Conservation (phyloP, 2,113 vertebrate genomes). For the Daubentonia madagascariensis region DNA sequence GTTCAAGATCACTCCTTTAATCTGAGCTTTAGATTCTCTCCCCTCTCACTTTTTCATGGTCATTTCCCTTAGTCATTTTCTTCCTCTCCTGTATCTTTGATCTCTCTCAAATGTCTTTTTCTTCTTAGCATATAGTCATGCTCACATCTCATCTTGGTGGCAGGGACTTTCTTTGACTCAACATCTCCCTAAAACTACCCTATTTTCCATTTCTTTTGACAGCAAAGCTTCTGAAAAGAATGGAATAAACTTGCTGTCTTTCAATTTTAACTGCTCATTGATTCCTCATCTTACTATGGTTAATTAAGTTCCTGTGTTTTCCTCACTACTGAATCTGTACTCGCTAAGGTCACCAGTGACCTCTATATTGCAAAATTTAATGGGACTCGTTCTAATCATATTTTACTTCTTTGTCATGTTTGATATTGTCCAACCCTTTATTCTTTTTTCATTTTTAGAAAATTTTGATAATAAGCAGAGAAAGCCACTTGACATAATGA, state of each 20-base stretch:
- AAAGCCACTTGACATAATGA: not conserved
- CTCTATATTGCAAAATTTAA: not conserved
- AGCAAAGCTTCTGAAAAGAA: conserved; percentile 22
- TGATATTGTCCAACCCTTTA: not conserved
- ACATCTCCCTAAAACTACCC: not conserved
- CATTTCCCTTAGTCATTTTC: not conserved
- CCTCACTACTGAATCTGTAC: not conserved
- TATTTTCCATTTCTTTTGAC: not conserved
- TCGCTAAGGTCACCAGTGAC: not conserved
- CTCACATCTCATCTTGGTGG: not conserved
- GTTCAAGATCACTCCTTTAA: not conserved
- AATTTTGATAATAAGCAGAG: not conserved
- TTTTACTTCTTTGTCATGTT: not conserved
- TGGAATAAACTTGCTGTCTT: not conserved
- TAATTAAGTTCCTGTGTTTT: not conserved
- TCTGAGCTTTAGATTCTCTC: not conserved
- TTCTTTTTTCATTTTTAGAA: conserved; percentile 14
- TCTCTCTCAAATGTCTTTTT: conserved; percentile 12
- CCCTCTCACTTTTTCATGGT: not conserved
- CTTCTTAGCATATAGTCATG: not conserved
- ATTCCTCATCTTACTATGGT: not conserved
- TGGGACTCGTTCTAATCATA: not conserved
- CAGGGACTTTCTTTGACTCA: not conserved
- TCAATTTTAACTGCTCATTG: not conserved
- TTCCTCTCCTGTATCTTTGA: not conserved